Percentiles rank a stretch among this genome's conserved stretches.
Evolutionary conservation across 2,888 invertebrate genomes (phyloP).

Genomic region (Chrysolina haemoptera): DNA sequence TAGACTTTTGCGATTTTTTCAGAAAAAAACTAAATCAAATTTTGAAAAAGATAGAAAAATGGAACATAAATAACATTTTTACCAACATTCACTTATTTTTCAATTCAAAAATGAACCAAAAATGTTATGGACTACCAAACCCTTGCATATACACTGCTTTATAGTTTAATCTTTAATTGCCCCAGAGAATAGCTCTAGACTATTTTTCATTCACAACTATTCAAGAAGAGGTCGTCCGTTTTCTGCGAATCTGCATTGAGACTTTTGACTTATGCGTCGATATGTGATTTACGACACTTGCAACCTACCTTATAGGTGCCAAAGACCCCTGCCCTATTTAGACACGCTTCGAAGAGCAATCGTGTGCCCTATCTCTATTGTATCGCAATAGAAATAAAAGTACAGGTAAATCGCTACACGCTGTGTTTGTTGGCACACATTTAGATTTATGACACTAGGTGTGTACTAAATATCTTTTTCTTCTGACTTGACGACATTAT

Average conservation of each 20-base stretch:
- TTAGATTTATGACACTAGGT: constrained; percentile 54
- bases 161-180: no score
- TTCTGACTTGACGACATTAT: not conserved
- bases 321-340: constrained; percentile 12
- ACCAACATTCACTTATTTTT: no score
- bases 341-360: constrained; percentile 18
- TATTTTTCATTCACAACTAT: no score
- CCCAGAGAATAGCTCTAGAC: no score
- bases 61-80: no score
- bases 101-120: no score
- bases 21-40: no score
- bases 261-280: not conserved
- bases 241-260: not conserved
- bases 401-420: constrained; percentile 48
- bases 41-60: no score
- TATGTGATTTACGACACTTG: constrained; percentile 2
- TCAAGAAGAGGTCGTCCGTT: not conserved
- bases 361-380: constrained; percentile 22
- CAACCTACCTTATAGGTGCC: constrained; percentile 10
- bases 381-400: constrained; percentile 42
- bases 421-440: constrained; percentile 55
- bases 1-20: no score
- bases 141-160: no score
- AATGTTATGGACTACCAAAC: no score
- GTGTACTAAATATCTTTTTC: constrained; percentile 49